These are phyloP conservation scores for Caenorhabditis zanzibari DNA, from an alignment of 2,888 invertebrate species.

Conservation along the genomic window DNA sequence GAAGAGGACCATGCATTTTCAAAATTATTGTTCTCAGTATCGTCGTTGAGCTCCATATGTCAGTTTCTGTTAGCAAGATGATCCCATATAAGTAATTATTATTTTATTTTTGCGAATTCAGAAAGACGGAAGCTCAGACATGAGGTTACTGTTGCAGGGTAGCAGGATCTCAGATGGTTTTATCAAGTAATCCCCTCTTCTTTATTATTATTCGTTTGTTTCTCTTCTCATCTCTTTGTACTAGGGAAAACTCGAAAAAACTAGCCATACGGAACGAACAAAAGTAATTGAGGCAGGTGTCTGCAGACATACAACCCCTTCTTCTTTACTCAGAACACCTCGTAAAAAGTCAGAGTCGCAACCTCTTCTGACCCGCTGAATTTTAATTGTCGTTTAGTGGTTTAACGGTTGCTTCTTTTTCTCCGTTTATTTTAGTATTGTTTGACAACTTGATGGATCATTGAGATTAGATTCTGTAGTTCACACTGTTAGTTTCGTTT, in stretches of 20 bases:
- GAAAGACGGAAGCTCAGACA: no score
- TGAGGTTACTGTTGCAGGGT: no score
- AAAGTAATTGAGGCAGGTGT: constrained; percentile 19
- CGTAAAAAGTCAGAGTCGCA: constrained; percentile 20
- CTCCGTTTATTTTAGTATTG: background rate
- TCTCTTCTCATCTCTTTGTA: background rate
- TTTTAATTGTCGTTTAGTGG: constrained; percentile 39
- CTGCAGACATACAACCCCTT: constrained; percentile 12
- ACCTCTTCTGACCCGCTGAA: background rate
- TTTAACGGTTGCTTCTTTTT: constrained; percentile 25
- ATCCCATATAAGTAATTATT: background rate
- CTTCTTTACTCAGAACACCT: constrained; percentile 19
- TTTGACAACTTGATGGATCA: background rate
- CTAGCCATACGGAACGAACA: no score
- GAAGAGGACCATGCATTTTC: constrained; percentile 30
- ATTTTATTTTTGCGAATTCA: no score
- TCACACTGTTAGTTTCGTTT: no score
- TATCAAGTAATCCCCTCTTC: no score
- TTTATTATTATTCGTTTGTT: no score
- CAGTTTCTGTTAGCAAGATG: constrained; percentile 1
- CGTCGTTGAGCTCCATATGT: constrained; percentile 18
- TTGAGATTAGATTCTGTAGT: background rate
- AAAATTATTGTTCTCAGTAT: constrained; percentile 3
- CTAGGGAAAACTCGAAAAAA: background rate
- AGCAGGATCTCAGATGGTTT: no score